Evolutionary conservation across 2,888 invertebrate species (phyloP).

Genomic region (Elegia similella): DNA sequence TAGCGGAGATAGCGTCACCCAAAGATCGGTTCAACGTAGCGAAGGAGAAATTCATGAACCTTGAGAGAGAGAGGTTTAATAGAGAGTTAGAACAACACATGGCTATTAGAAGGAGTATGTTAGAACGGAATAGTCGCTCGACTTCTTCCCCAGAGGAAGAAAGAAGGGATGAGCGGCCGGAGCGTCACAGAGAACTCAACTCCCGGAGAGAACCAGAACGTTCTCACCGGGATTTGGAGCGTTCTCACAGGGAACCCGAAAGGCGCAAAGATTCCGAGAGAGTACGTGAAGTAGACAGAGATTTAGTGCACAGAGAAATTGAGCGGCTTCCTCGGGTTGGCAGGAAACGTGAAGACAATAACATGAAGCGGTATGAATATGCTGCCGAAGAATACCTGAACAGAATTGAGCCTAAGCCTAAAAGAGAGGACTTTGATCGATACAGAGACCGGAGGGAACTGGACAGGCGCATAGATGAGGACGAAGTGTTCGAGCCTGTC

Average conservation of each 20-base stretch:
- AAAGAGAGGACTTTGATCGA: conserved; percentile 65
- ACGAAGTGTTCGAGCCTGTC: conserved; percentile 72
- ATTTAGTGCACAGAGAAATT: conserved; percentile 60
- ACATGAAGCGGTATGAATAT: conserved; percentile 65
- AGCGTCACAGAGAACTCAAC: conserved; percentile 65
- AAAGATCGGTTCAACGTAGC: conserved; percentile 92
- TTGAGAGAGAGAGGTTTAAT: conserved; percentile 86
- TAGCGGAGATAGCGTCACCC: conserved; percentile 78
- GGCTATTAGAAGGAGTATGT: conserved; percentile 75
- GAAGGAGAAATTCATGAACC: conserved; percentile 91
- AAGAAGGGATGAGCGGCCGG: conserved; percentile 73
- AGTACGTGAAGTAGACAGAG: conserved; percentile 53
- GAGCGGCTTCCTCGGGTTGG: conserved; percentile 72
- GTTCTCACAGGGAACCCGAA: conserved; percentile 57
- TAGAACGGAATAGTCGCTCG: conserved; percentile 77
- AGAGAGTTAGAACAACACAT: conserved; percentile 79
- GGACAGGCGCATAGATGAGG: conserved; percentile 71
- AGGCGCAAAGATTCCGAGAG: conserved; percentile 64
- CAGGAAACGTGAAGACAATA: conserved; percentile 63
- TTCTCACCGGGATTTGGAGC: conserved; percentile 64
- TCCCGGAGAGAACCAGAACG: conserved; percentile 73
- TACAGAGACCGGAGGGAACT: conserved; percentile 67
- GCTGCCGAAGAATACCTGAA: conserved; percentile 70
- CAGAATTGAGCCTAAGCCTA: conserved; percentile 63
- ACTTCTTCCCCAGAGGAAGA: conserved; percentile 80